phyloP scores from a whole-genome alignment of 1,140 invertebrate genomes.

The Hycleus cichorii region DNA sequence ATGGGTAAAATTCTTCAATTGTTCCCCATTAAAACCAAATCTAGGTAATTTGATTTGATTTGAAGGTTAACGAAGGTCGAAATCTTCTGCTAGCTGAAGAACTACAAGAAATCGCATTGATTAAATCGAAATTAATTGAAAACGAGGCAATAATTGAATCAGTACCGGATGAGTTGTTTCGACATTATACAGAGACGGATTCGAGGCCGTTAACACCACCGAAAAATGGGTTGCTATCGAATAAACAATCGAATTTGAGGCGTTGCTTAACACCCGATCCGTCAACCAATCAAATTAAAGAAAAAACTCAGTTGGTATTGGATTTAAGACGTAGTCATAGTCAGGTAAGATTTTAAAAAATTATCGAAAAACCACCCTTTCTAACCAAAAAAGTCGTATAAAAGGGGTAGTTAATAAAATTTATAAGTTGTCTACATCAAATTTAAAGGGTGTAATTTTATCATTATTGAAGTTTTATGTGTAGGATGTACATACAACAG shows the following conservation, averaged over 20 bases:
- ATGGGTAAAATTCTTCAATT: slow-evolving; percentile 47
- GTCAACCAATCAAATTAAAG: slow-evolving; percentile 25
- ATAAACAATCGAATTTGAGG: slow-evolving; percentile 45
- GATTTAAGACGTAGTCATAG: slow-evolving; percentile 52
- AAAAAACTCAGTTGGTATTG: slow-evolving; percentile 41
- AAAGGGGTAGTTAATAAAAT: no score
- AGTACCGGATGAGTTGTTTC: slow-evolving; percentile 49
- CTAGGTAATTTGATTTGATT: neutral
- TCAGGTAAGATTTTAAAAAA: slow-evolving; percentile 38
- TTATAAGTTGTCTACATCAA: no score
- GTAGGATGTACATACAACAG: no score
- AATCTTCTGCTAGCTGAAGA: slow-evolving; percentile 45
- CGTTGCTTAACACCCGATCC: slow-evolving; percentile 47
- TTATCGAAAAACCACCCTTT: no score
- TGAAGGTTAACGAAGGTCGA: slow-evolving; percentile 43
- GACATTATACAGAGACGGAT: slow-evolving; percentile 68
- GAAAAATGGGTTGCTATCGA: slow-evolving; percentile 51
- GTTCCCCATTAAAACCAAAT: neutral
- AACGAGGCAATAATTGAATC: slow-evolving; percentile 4
- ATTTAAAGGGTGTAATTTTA: no score
- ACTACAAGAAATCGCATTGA: slow-evolving; percentile 43
- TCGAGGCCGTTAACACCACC: slow-evolving; percentile 64
- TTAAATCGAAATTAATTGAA: slow-evolving; percentile 22
- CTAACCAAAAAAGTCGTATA: no score
- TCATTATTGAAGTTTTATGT: no score